Evolutionary conservation across 2,797 vertebrate species (phyloP).

Genomic region (Hydrolagus colliei): DNA sequence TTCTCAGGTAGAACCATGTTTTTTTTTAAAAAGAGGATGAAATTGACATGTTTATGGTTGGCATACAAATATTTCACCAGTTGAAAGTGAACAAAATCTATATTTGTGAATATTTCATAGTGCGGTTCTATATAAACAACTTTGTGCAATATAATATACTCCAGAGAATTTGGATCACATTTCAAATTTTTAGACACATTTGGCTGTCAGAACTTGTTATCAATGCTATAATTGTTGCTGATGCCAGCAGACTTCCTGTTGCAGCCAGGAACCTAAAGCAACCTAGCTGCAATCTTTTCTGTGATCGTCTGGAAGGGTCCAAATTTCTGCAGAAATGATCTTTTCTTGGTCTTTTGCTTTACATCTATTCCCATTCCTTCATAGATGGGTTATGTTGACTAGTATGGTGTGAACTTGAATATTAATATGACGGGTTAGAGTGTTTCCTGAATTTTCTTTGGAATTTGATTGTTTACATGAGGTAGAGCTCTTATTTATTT

Average conservation of each 20-base stretch:
- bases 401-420: too few species aligned
- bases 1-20: too few species aligned
- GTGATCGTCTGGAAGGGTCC: neutral
- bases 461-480: neutral
- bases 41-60: neutral
- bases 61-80: neutral
- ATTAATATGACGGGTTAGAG: too few species aligned
- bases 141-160: neutral
- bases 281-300: neutral
- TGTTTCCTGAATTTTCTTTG: neutral
- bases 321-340: neutral
- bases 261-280: neutral
- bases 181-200: too few species aligned
- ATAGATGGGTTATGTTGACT: too few species aligned
- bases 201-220: neutral
- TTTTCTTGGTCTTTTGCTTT: neutral
- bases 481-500: neutral
- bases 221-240: neutral
- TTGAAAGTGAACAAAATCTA: neutral
- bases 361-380: neutral
- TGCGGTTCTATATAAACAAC: neutral
- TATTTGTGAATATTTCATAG: neutral
- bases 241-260: neutral
- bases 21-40: neutral
- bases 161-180: neutral